Percentiles rank a stretch among this genome's conserved stretches.
These are phyloP conservation scores for Calephelis virginiensis DNA, from an alignment of 1,140 invertebrate genomes.

Conservation along the genomic window DNA sequence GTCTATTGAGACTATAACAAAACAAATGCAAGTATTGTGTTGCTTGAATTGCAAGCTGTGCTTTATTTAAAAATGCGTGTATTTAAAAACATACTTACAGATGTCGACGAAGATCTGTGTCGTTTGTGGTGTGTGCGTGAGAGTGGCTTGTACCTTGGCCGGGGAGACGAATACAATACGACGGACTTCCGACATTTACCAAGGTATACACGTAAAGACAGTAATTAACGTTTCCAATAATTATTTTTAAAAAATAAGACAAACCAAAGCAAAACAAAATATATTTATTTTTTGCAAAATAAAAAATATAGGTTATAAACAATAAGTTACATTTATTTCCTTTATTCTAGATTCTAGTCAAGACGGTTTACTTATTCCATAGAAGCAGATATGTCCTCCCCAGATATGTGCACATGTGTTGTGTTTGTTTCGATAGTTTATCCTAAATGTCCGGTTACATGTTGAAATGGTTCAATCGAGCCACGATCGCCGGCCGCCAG, in stretches of 20 bases:
- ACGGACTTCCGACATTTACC: neutral
- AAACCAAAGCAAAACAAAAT: conserved; percentile 12
- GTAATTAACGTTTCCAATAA: neutral
- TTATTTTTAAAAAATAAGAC: conserved; percentile 5
- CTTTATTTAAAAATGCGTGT: conserved; percentile 25
- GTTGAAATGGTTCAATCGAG: too few relatives aligned
- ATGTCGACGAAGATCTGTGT: conserved; percentile 31
- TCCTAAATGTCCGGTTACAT: too few relatives aligned
- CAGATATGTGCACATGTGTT: conserved; percentile 40
- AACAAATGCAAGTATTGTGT: conserved; percentile 9
- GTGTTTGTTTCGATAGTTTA: too few relatives aligned
- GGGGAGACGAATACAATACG: too few relatives aligned
- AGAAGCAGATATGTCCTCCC: conserved; percentile 62
- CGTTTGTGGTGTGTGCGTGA: conserved; percentile 29
- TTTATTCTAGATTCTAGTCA: conserved; percentile 17
- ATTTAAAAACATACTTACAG: conserved; percentile 37
- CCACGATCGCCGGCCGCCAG: too few relatives aligned
- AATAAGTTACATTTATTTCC: conserved; percentile 16
- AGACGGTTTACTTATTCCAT: conserved; percentile 40
- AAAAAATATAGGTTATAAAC: conserved; percentile 16
- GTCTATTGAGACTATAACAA: conserved; percentile 1
- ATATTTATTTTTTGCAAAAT: conserved; percentile 14
- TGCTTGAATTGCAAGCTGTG: conserved; percentile 20
- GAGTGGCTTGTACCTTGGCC: conserved; percentile 34
- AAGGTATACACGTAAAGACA: neutral